Evolutionary conservation across 2,113 vertebrate species (phyloP), one percentile per base, ranked within the genome.

Genomic region (Chionomys nivalis): DNA sequence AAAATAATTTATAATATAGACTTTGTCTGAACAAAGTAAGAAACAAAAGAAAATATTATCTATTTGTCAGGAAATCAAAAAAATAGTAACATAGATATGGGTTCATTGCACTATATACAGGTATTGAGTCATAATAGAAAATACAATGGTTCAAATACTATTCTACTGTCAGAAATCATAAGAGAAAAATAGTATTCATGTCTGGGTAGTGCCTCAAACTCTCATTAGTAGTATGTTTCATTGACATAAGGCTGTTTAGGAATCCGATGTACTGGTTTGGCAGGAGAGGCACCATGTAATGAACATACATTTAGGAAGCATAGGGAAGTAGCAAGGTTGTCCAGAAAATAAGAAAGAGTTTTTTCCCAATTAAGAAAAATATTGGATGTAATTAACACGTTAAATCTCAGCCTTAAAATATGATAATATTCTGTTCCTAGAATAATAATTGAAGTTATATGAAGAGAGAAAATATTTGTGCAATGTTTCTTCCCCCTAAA

Each of bases 201-300:
- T 83, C 13, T 87, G 28, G 12, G 76, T 73, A 19, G 1, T 17
- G 3, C 2, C 10, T 23, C 9, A 2, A 0, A 7, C 12, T 39
- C 3, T 66, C 6, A 21, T 11, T 1, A 17, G 33, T 28, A 66
- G 11, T 4, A 8, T 6, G 0, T 49, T 31, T 13, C n/a, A 47
- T n/a, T 1, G 21, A 0, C 4, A 44, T 42, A 49, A 33, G 52
- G 36, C 36, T 42, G 16, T 44, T 49, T 70, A 31, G 14, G 12
- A 2, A 5, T 26, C 1, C n/a, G 42, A 42, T 86, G 5, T 86
- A 72, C 1, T 78, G 2, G 3, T 70, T 21, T 11, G 19, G 21
- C 13, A 93, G 28, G 7, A 16, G 49, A 79, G 42, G 7, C 39
- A 2, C 7, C 26, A 44, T 42, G 33, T 52, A 55, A 26, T 55